phyloP scores from a whole-genome alignment of 2,888 invertebrate species.

The Dynastes maya region DNA sequence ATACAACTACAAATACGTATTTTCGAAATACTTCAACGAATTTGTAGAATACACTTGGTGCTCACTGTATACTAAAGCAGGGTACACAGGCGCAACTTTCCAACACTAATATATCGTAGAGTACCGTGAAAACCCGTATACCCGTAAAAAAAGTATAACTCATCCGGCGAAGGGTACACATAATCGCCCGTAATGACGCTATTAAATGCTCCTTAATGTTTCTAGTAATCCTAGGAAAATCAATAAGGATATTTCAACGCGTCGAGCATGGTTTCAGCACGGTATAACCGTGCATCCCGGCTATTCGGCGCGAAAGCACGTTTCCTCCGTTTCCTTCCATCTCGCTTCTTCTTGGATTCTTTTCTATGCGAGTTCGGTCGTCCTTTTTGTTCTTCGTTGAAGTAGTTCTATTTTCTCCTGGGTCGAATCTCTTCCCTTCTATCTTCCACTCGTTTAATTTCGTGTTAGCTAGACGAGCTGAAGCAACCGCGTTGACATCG shows the following conservation, averaged over 20 bases:
- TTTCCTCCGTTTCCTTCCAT: not conserved
- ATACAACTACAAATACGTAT: too few species aligned
- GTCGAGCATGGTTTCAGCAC: not conserved
- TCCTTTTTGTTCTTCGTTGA: constrained; percentile 8
- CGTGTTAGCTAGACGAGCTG: constrained; percentile 50
- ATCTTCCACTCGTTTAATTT: constrained; percentile 55
- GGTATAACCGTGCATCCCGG: not conserved
- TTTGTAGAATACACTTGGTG: too few species aligned
- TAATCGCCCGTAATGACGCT: constrained; percentile 49
- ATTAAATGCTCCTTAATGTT: constrained; percentile 50
- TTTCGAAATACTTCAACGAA: too few species aligned
- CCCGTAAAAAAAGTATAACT: constrained; percentile 27
- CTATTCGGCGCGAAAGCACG: constrained; percentile 1
- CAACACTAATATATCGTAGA: too few species aligned
- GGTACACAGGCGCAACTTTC: too few species aligned
- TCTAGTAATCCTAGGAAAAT: constrained; percentile 45
- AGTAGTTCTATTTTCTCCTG: not conserved
- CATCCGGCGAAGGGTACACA: constrained; percentile 36
- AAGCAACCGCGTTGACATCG: constrained; percentile 20
- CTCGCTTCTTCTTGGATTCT: constrained; percentile 8
- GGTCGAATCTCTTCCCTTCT: constrained; percentile 33
- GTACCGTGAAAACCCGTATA: not conserved
- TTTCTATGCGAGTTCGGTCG: not conserved
- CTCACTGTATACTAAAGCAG: too few species aligned
- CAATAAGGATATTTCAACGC: constrained; percentile 45